These are phyloP conservation scores for Dendrolimus kikuchii DNA, from an alignment of 1,140 invertebrate species.

Conservation along the genomic window DNA sequence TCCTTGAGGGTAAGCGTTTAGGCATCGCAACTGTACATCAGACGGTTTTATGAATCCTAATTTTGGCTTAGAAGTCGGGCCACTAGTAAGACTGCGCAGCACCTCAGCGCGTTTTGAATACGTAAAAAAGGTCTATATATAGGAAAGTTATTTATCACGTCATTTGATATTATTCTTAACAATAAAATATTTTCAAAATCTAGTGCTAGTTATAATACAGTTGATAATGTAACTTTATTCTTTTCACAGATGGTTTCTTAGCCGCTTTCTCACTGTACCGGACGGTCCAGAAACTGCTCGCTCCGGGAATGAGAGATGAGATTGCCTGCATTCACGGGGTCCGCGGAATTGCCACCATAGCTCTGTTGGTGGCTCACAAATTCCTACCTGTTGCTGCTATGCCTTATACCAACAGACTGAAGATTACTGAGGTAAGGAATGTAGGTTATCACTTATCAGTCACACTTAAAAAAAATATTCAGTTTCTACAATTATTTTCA, in stretches of 20 bases:
- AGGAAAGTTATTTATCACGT: too few species aligned
- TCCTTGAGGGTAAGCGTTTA: too few species aligned
- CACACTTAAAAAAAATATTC: neutral
- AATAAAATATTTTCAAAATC: too few species aligned
- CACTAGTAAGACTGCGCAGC: too few species aligned
- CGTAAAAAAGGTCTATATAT: too few species aligned
- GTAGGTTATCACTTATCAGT: neutral
- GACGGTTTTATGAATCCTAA: too few species aligned
- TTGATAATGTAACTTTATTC: neutral
- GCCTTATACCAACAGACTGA: slow-evolving; percentile 76
- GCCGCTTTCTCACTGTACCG: slow-evolving; percentile 52
- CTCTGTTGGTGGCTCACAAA: slow-evolving; percentile 76
- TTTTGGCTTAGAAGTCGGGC: too few species aligned
- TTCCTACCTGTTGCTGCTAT: slow-evolving; percentile 74
- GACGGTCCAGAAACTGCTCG: slow-evolving; percentile 72
- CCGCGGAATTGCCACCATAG: slow-evolving; percentile 72
- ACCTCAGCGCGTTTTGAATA: too few species aligned
- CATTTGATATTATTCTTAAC: too few species aligned
- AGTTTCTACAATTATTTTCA: too few species aligned
- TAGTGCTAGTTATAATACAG: too few species aligned
- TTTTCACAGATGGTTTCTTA: slow-evolving; percentile 31
- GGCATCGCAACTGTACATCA: too few species aligned
- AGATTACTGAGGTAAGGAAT: slow-evolving; percentile 73
- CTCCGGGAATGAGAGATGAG: slow-evolving; percentile 67
- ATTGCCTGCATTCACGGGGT: slow-evolving; percentile 78